Percentiles rank a stretch among this genome's conserved stretches.
phyloP scores from a whole-genome alignment of 2,113 vertebrate genomes.

The Isurus oxyrinchus region DNA sequence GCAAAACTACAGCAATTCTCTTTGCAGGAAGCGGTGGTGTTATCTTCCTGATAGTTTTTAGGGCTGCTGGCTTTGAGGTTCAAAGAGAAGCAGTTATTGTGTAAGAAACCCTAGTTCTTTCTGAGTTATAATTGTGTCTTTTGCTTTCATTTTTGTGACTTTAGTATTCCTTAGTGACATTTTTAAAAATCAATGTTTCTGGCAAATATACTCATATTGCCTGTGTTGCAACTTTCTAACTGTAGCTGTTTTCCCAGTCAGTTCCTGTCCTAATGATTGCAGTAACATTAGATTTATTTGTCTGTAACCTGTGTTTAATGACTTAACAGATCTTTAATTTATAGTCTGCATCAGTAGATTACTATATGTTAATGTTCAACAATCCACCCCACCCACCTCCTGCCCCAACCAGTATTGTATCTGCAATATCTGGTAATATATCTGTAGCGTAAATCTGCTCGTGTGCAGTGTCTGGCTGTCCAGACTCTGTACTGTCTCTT shows the following conservation, averaged over 20 bases:
- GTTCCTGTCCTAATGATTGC: not conserved
- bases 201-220: not conserved
- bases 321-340: not conserved
- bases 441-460: not conserved
- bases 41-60: not conserved
- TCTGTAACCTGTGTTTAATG: not conserved
- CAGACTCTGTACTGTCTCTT: not conserved
- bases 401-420: not conserved
- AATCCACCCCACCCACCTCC: not conserved
- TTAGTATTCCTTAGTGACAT: not conserved
- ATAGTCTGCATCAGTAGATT: too few relatives aligned
- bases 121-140: not conserved
- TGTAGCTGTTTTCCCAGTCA: not conserved
- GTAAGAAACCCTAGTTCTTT: not conserved
- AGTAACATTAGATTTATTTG: not conserved
- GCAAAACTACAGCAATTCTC: not conserved
- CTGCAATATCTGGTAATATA: not conserved
- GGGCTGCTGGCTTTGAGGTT: not conserved
- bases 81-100: not conserved
- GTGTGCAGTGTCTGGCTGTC: not conserved
- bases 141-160: not conserved
- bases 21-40: not conserved
- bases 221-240: not conserved
- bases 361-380: not conserved
- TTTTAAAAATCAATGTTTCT: not conserved